Base-by-base conservation (phyloP, 2,888 invertebrate genomes). In the Synergus gifuensis region DNA sequence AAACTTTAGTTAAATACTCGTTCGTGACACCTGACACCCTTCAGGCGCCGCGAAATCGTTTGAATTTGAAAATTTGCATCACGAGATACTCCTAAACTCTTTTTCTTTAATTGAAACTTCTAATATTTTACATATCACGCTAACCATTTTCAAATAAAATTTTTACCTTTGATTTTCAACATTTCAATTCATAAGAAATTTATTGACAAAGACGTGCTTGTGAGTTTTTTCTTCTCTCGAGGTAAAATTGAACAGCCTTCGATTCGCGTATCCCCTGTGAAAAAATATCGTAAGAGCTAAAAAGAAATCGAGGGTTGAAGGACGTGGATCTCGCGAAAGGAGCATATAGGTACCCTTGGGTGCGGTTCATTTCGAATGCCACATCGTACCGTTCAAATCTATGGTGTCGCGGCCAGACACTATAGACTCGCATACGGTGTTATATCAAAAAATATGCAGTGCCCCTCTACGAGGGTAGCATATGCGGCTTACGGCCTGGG, bases 11-110 rank as follows among this genome's bases (percentile, higher is more conserved):
- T 86, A 89, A 90, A 91, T 88, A 85, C 88, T 88, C 91, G 87
- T 91, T 91, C 86, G 86, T 88, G 87, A 89, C 91, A 91, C 88
- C 91, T 91, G 91, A 88, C 88, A 87, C 82, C 83, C n/a, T 64
- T 14, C 3, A 8, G 11, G 80, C 67, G 76, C 80, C 63, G 40
- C 77, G 77, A 58, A 81, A 67, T 64, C 81, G 81, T 83, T 85
- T 84, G 85, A 83, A 83, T 84, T 84, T 84, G n/a, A 42, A 42
- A 11, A 66, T 66, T 66, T 66, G 54, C 54, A 54, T 22, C 12
- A 60, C 12, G 4, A 28, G 60, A 9, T 4, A 60, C 60, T 22
- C 12, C 22, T 5, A 14, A 12, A 60, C 54, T 3, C 12, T 22
- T 4, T 4, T 11, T 12, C 22, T 11, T 22, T 22, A 22, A 22